Evolutionary conservation across 2,113 vertebrate species (phyloP).

Genomic region (Ameiurus melas): DNA sequence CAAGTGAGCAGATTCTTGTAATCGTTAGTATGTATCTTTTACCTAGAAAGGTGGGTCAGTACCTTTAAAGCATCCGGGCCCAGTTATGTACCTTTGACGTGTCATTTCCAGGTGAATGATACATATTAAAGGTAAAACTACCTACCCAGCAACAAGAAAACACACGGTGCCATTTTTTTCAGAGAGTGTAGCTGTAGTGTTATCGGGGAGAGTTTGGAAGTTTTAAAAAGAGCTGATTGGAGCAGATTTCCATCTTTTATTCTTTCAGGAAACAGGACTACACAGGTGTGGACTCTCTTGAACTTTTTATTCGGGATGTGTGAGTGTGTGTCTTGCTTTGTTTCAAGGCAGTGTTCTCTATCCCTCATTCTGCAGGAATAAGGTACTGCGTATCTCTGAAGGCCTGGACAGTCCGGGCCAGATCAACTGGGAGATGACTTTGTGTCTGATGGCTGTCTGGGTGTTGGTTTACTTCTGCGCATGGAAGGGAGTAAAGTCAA

Average conservation of each 20-base stretch:
- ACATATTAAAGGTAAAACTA: neutral
- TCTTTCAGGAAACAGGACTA: neutral
- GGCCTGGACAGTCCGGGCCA: slow-evolving; percentile 68
- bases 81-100: neutral
- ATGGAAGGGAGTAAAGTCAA: slow-evolving; percentile 83
- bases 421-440: slow-evolving; percentile 75
- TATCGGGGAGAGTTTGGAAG: neutral
- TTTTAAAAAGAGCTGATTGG: neutral
- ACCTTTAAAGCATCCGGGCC: neutral
- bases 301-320: neutral
- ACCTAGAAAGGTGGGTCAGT: neutral
- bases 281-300: neutral
- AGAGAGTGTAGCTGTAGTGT: neutral
- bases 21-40: neutral
- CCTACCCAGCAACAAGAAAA: neutral
- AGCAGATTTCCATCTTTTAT: neutral
- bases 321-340: neutral
- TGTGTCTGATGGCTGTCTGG: slow-evolving; percentile 78
- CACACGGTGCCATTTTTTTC: neutral
- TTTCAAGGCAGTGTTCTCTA: slow-evolving; percentile 10
- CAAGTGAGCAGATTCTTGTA: neutral
- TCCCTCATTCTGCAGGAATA: slow-evolving; percentile 67
- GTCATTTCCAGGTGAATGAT: neutral
- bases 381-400: slow-evolving; percentile 75
- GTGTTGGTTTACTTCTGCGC: slow-evolving; percentile 81